Base-by-base conservation (phyloP, 2,888 invertebrate genomes). In the Tetranychus piercei region DNA sequence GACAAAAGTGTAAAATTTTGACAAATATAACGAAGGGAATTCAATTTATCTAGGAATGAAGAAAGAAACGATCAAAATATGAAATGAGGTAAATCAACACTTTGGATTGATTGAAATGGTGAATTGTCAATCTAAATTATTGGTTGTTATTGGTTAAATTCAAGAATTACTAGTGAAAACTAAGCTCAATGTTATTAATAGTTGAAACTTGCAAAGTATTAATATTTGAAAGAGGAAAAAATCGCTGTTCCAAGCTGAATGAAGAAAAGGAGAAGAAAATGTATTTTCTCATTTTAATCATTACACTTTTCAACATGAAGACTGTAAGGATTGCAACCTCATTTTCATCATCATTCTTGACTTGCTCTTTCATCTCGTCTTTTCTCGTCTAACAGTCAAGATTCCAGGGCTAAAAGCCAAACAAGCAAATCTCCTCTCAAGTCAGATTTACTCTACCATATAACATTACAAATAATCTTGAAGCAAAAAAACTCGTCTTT, bases 341-440 rank as follows among this genome's bases (percentile, higher is more conserved):
- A 55, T 55, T 55, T 55, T 55, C 55, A 55, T 55, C 55, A 55
- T 55, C 55, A 55, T 55, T 34, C 34, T 34, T 34, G 34, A 1
- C 34, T 34, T 34, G 3, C 34, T 34, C 34, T 34, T 34, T 34
- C 34, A 34, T 23, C 23, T 23, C 45, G 3, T 55, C 55, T 15
- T 55, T 15, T 55, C 55, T 55, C 15, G 15, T 15, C 7, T 2
- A 55, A 55, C 11, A 15, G 4, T 3, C 3, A 34, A 34, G 55
- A 55, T 55, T 55, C 55, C 55, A 55, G 55, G 55, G 55, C 55
- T 55, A 55, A 55, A 55, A 55, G 55, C 55, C 55, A 55, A 55
- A 9, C 15, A 55, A 15, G 34, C 34, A 55, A 55, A 55, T 55
- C 9, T 55, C 55, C 55, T 55, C 55, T 55, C 55, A 55, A 55